Conservation (phyloP, 2,888 invertebrate species). For the Drosophila heteroneura region DNA sequence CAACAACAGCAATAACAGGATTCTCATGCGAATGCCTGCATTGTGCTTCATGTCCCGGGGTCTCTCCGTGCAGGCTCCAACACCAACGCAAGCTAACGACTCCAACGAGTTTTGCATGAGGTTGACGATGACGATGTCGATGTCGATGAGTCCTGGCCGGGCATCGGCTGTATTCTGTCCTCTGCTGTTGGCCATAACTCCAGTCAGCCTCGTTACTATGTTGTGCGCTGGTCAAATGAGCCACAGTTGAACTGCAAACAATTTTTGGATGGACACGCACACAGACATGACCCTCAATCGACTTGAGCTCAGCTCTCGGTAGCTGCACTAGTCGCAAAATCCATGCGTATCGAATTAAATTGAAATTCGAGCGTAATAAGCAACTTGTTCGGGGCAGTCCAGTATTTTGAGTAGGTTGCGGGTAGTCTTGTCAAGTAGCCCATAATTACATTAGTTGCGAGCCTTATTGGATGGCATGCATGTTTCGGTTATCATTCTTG, state of each 20-base stretch:
- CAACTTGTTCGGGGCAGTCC: constrained; percentile 20
- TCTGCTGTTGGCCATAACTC: constrained; percentile 29
- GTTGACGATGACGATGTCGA: constrained; percentile 53
- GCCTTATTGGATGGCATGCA: constrained; percentile 54
- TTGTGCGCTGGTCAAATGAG: constrained; percentile 65
- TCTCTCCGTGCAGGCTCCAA: constrained; percentile 12
- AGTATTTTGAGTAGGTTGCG: constrained; percentile 8
- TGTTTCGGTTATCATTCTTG: constrained; percentile 71
- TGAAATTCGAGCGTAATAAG: constrained; percentile 73
- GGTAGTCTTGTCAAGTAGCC: constrained; percentile 63
- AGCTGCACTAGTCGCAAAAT: constrained; percentile 55
- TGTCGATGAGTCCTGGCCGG: constrained; percentile 37
- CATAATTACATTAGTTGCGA: constrained; percentile 74
- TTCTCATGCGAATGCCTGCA: constrained; percentile 35
- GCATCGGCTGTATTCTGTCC: neutral
- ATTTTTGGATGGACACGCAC: constrained; percentile 44
- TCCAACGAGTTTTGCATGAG: constrained; percentile 76
- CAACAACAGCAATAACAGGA: constrained; percentile 13
- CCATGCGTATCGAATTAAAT: constrained; percentile 74
- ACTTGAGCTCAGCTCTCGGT: constrained; percentile 12
- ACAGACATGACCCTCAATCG: constrained; percentile 21
- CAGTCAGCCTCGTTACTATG: constrained; percentile 42
- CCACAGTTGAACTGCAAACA: constrained; percentile 76
- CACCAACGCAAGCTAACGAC: constrained; percentile 68
- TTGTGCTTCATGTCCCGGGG: constrained; percentile 68